phyloP scores from a whole-genome alignment of 1,140 invertebrate genomes.

The Ctenoplectra terminalis region DNA sequence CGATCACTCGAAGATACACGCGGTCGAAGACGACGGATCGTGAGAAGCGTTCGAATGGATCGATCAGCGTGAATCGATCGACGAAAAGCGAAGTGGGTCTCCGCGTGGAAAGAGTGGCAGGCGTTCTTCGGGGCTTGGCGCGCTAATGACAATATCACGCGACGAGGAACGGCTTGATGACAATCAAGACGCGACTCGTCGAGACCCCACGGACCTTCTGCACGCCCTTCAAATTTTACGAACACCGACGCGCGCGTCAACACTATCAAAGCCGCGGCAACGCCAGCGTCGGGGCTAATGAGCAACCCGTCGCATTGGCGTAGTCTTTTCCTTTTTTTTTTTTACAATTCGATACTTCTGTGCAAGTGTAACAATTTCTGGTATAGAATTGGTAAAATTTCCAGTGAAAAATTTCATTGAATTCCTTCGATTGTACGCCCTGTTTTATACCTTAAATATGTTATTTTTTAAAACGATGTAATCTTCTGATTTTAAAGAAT shows the following conservation, averaged over 20 bases:
- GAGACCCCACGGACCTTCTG: constrained; percentile 69
- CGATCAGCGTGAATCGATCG: constrained; percentile 55
- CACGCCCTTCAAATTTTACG: constrained; percentile 75
- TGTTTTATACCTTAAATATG: too few relatives aligned
- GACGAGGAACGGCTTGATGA: constrained; percentile 75
- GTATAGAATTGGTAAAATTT: background rate
- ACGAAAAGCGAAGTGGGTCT: constrained; percentile 48
- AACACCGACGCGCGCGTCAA: constrained; percentile 66
- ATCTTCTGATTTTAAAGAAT: too few relatives aligned
- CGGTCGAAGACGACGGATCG: background rate
- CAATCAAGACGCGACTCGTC: constrained; percentile 74
- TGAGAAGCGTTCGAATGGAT: constrained; percentile 34
- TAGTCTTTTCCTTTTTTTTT: constrained; percentile 26
- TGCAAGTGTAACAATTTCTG: background rate
- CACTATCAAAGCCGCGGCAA: constrained; percentile 65
- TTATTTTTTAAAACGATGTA: too few relatives aligned
- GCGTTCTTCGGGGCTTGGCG: constrained; percentile 48
- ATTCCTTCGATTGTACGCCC: too few relatives aligned
- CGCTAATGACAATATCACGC: constrained; percentile 78
- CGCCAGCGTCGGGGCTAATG: constrained; percentile 75
- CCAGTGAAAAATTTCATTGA: too few relatives aligned
- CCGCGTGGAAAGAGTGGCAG: background rate
- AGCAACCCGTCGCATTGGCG: constrained; percentile 74
- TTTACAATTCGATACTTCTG: background rate
- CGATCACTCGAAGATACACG: background rate